Evolutionary conservation across 2,113 vertebrate genomes (phyloP).

Genomic region (Cacatua alba): DNA sequence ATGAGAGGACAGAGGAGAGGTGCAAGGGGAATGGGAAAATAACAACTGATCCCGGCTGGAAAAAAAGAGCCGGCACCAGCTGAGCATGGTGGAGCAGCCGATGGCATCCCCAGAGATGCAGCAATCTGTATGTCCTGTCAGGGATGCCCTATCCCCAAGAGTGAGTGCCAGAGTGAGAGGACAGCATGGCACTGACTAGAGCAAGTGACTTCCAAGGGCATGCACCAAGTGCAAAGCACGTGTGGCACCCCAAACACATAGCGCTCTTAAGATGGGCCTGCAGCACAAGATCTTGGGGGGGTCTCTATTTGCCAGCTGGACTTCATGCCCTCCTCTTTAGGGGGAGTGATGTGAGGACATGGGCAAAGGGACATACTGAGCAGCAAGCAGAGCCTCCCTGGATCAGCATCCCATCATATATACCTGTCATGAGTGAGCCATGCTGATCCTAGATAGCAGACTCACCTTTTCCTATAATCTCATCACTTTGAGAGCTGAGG

Average conservation of each 20-base stretch:
- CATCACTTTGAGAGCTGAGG: neutral
- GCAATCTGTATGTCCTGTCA: neutral
- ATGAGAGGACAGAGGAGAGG: neutral
- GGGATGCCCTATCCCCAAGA: neutral
- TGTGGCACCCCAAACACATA: neutral
- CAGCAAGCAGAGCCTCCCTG: neutral
- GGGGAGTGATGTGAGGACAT: neutral
- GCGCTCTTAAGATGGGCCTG: rapidly evolving
- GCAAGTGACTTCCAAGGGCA: neutral
- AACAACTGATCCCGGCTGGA: neutral
- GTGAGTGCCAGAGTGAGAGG: neutral
- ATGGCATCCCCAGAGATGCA: neutral
- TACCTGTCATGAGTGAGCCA: neutral
- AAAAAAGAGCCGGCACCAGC: neutral
- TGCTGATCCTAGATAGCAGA: neutral
- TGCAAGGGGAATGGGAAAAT: neutral
- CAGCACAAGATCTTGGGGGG: neutral
- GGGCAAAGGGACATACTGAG: neutral
- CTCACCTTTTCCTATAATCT: neutral
- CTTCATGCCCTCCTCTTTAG: neutral
- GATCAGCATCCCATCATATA: neutral
- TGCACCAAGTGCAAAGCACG: neutral
- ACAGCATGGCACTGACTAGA: rapidly evolving
- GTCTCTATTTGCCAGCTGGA: neutral
- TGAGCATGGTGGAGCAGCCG: rapidly evolving